Evolutionary conservation across 2,113 vertebrate species (phyloP).

Genomic region (Megaceryle maxima): DNA sequence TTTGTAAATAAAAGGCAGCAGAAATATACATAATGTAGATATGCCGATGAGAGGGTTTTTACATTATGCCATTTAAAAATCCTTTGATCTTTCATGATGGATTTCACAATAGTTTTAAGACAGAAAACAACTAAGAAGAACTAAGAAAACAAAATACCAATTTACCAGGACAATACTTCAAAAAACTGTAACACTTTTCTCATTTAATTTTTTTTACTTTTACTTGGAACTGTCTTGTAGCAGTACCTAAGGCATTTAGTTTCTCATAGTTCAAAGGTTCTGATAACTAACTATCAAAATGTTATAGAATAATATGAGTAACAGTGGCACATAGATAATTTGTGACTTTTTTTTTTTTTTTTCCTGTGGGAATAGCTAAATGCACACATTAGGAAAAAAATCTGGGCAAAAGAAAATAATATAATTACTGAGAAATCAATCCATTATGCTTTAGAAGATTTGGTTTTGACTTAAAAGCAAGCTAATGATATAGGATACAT

Average conservation of each 20-base stretch:
- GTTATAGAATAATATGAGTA: neutral
- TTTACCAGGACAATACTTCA: neutral
- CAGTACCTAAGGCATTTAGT: neutral
- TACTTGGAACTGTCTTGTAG: neutral
- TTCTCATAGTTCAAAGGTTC: neutral
- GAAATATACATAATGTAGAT: neutral
- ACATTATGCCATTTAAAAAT: neutral
- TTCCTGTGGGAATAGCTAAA: neutral
- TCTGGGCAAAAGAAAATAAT: neutral
- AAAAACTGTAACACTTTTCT: neutral
- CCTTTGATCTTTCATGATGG: neutral
- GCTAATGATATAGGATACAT: neutral
- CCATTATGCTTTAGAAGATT: neutral
- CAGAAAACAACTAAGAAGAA: neutral
- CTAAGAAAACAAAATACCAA: neutral
- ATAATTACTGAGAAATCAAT: slow-evolving; percentile 3
- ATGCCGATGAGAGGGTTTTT: neutral
- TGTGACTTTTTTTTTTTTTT: neutral
- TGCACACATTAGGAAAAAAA: neutral
- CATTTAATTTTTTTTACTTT: neutral
- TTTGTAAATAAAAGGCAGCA: neutral
- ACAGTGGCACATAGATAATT: neutral
- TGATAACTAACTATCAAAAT: neutral
- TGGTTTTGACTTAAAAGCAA: slow-evolving; percentile 45
- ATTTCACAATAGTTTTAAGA: neutral